Evolutionary conservation across 2,888 invertebrate genomes (phyloP), one percentile per base, ranked within the genome.

Genomic region (Drosophila siamana): DNA sequence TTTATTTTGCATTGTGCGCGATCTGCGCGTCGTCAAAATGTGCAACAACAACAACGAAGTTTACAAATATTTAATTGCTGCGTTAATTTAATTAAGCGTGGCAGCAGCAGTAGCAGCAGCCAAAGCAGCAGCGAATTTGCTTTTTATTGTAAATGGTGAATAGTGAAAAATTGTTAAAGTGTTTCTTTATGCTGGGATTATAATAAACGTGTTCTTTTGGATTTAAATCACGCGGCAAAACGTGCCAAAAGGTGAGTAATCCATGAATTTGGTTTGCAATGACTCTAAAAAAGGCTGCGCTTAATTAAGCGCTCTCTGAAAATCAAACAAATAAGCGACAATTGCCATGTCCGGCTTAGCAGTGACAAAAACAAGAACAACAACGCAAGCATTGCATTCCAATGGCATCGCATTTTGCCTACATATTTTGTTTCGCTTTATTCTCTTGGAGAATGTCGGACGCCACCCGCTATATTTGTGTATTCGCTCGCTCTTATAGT

Each of bases 291-390:
- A 36, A 36, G n/a, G 44, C 9, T 43, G 9, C 19, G 47, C 65
- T 59, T 71, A 77, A 79, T 79, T 82, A 54, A 24, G 33, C 28
- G 24, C 9, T 50, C 60, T 47, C 43, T 44, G 54, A 11, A 16
- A 30, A 47, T 52, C 50, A 55, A 50, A 50, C 54, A 52, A 59
- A 57, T 38, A 56, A 64, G 64, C 48, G 74, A 71, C 80, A 84
- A 84, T 80, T 83, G 76, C 55, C 30, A 71, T 85, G 86, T 85
- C 86, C 86, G 85, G 86, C 86, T 84, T 81, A 74, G 68, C 43
- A 81, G 51, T 38, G 57, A 69, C 65, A 76, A 40, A 24, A 33
- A 40, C 41, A 50, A 50, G 13, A 41, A 7, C 43, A 41, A 30
- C 43, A 28, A 5, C 30, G 40, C 13, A 28, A 66, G 36, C 56